Evolutionary conservation across 2,113 vertebrate species (phyloP), one percentile per base, ranked within the genome.

Genomic region (Corythoichthys intestinalis): DNA sequence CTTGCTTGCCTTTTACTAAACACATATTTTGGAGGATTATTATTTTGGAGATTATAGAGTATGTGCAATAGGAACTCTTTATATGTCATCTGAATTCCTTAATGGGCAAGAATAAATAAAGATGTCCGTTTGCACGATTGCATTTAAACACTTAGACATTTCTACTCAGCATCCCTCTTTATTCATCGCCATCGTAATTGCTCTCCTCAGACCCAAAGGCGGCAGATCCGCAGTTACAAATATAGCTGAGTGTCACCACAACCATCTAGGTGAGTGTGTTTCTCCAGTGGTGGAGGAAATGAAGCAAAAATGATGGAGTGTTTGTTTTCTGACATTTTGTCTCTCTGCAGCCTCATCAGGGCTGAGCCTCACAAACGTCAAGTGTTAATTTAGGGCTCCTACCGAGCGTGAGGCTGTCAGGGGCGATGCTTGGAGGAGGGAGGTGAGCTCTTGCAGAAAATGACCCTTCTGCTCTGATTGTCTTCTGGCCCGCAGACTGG

Each of bases 371-470:
- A 87, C 76, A 70, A 90, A 89, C 90, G 92, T 92, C 91, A 92
- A 93, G 92, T 92, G 90, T 93, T 94, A 93, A 96, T 93, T 94
- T 94, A 91, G 91, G 83, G 85, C 92, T 94, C 92, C 92, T 89
- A 93, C 91, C 88, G 92, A 94, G 92, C 89, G 91, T 90, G 92
- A 94, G 90, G 89, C 88, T 92, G 88, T 91, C 89, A 92, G 91
- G 83, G 78, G 86, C 88, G 67, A 68, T 67, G 90, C 91, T 93
- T 86, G 90, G 89, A 93, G 90, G 89, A 85, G 88, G 91, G 89
- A 93, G 93, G 92, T 93, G 90, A 94, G 91, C 92, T 95, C 91
- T 93, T 91, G 91, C 90, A 94, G 92, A 95, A 96, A 95, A 95
- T 92, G 90, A 93, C 91, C 93, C 92, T 96, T 91, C 93, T 93